A percentile compares a stretch with the other conserved stretches of the same genome.
Evolutionary conservation across 2,888 invertebrate genomes (phyloP).

Genomic region (Pecten maximus): DNA sequence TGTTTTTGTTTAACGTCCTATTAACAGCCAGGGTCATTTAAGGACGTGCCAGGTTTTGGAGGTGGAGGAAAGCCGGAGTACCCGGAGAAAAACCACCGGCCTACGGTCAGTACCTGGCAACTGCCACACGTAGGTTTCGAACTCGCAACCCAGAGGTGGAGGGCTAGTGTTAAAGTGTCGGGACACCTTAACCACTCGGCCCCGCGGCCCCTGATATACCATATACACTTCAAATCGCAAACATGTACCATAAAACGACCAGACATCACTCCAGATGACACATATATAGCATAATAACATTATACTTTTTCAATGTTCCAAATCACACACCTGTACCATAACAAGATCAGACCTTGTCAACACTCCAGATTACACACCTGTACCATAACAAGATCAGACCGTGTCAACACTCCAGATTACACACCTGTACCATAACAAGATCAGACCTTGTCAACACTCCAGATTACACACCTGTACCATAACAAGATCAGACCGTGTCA

Average conservation of each 20-base stretch:
- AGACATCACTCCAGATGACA: background rate
- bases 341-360: background rate
- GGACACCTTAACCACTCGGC: too few relatives aligned
- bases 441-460: background rate
- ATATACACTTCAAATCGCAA: background rate
- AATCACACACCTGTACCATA: background rate
- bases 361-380: background rate
- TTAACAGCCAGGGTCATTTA: too few relatives aligned
- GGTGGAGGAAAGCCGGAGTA: too few relatives aligned
- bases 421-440: slow-evolving; percentile 13
- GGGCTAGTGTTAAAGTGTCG: too few relatives aligned
- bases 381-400: background rate
- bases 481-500: background rate
- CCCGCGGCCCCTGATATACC: too few relatives aligned
- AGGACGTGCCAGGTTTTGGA: too few relatives aligned
- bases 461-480: background rate
- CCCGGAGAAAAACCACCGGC: too few relatives aligned
- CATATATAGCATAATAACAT: background rate
- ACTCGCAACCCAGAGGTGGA: too few relatives aligned
- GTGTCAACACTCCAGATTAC: background rate
- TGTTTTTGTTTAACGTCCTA: too few relatives aligned
- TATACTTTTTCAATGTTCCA: background rate
- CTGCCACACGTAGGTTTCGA: too few relatives aligned
- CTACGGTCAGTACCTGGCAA: too few relatives aligned
- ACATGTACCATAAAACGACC: background rate